Percentiles rank a stretch among this genome's conserved stretches.
Conservation (phyloP, 2,797 vertebrate genomes). For the Phrynocephalus forsythii region DNA sequence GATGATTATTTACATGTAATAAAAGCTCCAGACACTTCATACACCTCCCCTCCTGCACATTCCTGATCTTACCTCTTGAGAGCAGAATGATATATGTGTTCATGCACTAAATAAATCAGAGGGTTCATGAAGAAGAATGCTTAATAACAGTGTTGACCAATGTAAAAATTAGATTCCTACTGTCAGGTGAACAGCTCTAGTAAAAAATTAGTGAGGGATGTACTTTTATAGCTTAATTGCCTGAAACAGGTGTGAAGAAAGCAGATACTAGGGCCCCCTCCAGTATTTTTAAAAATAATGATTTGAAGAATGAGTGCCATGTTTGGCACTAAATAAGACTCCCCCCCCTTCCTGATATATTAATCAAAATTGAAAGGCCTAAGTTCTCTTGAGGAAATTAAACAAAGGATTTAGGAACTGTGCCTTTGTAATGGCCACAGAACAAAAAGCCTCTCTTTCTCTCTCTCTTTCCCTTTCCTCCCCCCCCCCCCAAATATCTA, state of each 20-base stretch:
- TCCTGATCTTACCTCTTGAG: constrained; percentile 43
- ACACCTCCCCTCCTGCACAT: constrained; percentile 2
- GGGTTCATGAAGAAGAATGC: neutral
- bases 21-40: constrained; percentile 43
- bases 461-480: neutral
- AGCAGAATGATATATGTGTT: constrained; percentile 33
- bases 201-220: constrained; percentile 28
- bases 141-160: neutral
- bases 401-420: neutral
- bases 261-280: neutral
- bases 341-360: neutral
- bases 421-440: neutral
- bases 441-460: neutral
- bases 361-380: neutral
- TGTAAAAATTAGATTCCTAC: neutral
- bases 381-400: neutral
- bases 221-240: constrained; percentile 37
- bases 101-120: constrained; percentile 17
- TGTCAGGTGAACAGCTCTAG: constrained; percentile 7
- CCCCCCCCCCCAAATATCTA: neutral
- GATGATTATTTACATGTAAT: constrained; percentile 49
- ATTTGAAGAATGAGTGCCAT: neutral
- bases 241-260: neutral
- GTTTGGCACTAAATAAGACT: neutral
- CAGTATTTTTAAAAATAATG: neutral